Conservation (phyloP, 2,113 vertebrate species). For the Pheucticus melanocephalus region DNA sequence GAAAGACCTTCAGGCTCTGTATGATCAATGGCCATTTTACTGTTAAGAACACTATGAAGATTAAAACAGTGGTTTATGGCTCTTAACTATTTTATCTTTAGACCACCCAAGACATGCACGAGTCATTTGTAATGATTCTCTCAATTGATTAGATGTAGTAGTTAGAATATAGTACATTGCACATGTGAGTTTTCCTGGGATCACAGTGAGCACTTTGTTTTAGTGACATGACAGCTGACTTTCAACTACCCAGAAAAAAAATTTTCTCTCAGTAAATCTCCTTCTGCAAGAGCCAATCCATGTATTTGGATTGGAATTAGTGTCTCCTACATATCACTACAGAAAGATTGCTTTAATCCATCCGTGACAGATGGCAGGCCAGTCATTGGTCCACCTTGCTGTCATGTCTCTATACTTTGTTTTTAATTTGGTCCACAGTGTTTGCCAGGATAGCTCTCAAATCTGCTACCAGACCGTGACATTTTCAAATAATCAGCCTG, state of each 20-base stretch:
- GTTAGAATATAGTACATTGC: neutral
- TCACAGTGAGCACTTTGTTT: neutral
- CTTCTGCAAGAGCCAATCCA: neutral
- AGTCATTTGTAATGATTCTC: neutral
- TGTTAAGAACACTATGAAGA: neutral
- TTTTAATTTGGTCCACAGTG: constrained; percentile 35
- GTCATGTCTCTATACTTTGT: constrained; percentile 3
- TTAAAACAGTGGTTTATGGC: neutral
- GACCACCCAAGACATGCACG: neutral
- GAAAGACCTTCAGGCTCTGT: constrained; percentile 15
- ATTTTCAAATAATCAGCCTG: constrained; percentile 69
- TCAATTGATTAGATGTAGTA: neutral
- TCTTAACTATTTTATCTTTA: neutral
- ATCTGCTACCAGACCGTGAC: constrained; percentile 49
- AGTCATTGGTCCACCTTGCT: constrained; percentile 1
- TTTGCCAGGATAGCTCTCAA: constrained; percentile 57
- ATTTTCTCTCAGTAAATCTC: neutral
- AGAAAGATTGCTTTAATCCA: neutral
- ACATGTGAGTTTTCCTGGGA: neutral
- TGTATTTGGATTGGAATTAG: neutral
- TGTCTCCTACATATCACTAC: neutral
- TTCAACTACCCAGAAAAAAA: neutral
- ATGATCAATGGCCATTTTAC: constrained; percentile 23
- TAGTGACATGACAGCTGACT: neutral
- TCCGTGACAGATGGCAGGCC: neutral